Evolutionary conservation across 2,888 invertebrate species (phyloP).

Genomic region (Lamproptera curius): DNA sequence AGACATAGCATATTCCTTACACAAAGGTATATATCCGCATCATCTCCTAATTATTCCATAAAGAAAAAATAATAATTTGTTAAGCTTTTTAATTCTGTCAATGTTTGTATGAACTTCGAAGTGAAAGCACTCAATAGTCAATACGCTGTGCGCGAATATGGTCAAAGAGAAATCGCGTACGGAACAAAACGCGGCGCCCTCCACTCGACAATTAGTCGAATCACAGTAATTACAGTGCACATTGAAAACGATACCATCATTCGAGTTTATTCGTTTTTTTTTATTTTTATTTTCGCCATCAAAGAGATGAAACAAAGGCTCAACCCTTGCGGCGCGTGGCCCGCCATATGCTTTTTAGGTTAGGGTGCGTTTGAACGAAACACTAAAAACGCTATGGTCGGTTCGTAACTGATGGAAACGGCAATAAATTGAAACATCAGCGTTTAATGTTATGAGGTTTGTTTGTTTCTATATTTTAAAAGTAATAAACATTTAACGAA

Average conservation of each 20-base stretch:
- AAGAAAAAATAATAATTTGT: too few species aligned
- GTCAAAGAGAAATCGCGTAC: conserved; percentile 65
- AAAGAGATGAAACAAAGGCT: conserved; percentile 55
- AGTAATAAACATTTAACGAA: too few species aligned
- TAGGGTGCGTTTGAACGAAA: conserved; percentile 34
- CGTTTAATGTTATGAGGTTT: too few species aligned
- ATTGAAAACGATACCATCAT: conserved; percentile 72
- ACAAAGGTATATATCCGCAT: too few species aligned
- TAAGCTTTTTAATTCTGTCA: too few species aligned
- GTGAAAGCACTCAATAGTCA: conserved; percentile 55
- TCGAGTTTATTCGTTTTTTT: conserved; percentile 42
- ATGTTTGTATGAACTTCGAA: conserved; percentile 31
- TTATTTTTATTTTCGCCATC: too few species aligned
- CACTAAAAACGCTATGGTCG: conserved; percentile 39
- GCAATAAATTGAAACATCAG: too few species aligned
- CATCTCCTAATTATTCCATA: too few species aligned
- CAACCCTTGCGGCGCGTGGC: conserved; percentile 68
- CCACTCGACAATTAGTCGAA: conserved; percentile 66
- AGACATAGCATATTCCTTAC: too few species aligned
- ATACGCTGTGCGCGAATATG: conserved; percentile 62
- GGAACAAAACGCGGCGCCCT: conserved; percentile 58
- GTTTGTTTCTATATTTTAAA: too few species aligned
- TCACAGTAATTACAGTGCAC: conserved; percentile 64
- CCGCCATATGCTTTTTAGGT: conserved; percentile 51
- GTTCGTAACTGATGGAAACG: too few species aligned